Evolutionary conservation across 2,797 vertebrate species (phyloP), one percentile per base, ranked within the genome.

Genomic region (Brachyrhaphis roseni): DNA sequence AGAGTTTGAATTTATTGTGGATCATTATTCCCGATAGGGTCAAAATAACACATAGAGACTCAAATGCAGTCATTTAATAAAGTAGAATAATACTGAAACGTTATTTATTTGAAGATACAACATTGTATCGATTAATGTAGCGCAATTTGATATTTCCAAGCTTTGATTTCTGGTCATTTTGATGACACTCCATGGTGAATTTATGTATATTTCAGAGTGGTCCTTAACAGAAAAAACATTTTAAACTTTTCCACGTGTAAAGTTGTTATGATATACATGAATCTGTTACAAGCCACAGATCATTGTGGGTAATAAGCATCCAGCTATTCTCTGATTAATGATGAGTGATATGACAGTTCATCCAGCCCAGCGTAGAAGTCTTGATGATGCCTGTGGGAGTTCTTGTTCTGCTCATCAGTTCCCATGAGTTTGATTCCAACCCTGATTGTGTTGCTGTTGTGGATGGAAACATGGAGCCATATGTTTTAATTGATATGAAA

Each of bases 261-360:
- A 36, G 7, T 15, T 20, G 62, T 18, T 23, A 10, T 70, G 53
- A 18, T 26, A 75, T 4, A 78, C 46, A 77, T 28, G 78, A 68
- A 64, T 68, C 68, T 49, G 73, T 76, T 47, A 45, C 3, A 2
- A 72, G 47, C n/a, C 76, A 45, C 64, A 68, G 84, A 78, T 75
- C 76, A 83, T 79, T 83, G 71, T 78, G 59, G 49, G 64, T 79
- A 83, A 87, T 89, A 79, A 87, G 68, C 83, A 77, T 53, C 46
- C 62, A 62, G 23, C 72, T 82, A 41, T 76, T 47, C 66, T 84
- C 68, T 43, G 31, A 18, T 68, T 81, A 76, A 80, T 80, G 73
- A 86, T 86, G 83, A 88, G 84, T 88, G 74, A 87, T 84, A 74
- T 84, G 86, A 84, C 68, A 84, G 55, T 86, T 86, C 86, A 86